Evolutionary conservation across 2,888 invertebrate genomes (phyloP).

Genomic region (Synanthedon formicaeformis): DNA sequence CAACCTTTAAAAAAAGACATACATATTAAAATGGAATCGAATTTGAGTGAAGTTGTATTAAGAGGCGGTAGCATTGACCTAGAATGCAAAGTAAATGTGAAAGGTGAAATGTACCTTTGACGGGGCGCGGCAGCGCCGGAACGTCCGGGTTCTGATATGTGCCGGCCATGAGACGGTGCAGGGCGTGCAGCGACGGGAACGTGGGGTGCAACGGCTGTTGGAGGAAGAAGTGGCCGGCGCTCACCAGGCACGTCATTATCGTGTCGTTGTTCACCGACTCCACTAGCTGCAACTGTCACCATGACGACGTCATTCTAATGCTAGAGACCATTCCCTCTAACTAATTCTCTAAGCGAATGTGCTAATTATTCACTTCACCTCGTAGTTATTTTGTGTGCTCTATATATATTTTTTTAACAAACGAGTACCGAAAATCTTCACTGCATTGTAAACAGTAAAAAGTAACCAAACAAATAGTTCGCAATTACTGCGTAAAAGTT

Average conservation of each 20-base stretch:
- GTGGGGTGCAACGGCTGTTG: slow-evolving; percentile 97
- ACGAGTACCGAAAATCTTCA: too few species aligned
- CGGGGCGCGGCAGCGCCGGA: slow-evolving; percentile 83
- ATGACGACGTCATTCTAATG: too few species aligned
- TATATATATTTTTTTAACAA: too few species aligned
- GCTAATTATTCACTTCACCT: too few species aligned
- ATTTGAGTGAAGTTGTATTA: slow-evolving; percentile 1
- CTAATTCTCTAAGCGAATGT: too few species aligned
- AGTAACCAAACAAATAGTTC: too few species aligned
- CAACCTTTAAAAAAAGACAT: neutral
- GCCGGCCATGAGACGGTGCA: slow-evolving; percentile 85
- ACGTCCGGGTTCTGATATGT: slow-evolving; percentile 84
- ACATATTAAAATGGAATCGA: neutral
- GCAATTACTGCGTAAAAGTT: too few species aligned
- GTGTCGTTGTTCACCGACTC: slow-evolving; percentile 95
- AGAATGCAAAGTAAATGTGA: neutral
- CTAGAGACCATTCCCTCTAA: too few species aligned
- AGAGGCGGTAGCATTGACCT: neutral
- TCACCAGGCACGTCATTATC: slow-evolving; percentile 86
- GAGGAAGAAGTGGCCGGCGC: slow-evolving; percentile 91
- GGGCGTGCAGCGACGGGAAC: slow-evolving; percentile 83
- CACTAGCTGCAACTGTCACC: slow-evolving; percentile 76
- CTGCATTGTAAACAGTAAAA: too few species aligned
- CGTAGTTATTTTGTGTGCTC: too few species aligned
- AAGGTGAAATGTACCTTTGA: slow-evolving; percentile 71